Base-by-base conservation (phyloP, 2,888 invertebrate genomes). In the Adineta ricciae region DNA sequence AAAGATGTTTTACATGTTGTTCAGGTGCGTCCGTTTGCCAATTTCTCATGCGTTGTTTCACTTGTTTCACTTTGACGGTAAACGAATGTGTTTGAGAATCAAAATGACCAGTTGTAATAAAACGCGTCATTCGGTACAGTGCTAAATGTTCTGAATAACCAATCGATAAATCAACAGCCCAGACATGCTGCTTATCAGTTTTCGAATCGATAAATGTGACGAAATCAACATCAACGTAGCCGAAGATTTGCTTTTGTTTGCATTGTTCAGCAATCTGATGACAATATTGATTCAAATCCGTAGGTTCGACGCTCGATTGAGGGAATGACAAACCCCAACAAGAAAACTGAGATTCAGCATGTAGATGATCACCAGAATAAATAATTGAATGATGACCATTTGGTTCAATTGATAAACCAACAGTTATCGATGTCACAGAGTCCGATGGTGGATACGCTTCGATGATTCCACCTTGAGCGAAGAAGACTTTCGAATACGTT, bases 371-470 rank as follows among this genome's bases (percentile, higher is more conserved):
- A 1, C 90, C 90, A 86, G 88, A 87, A 38, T 87, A 88, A 24
- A 90, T 84, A 24, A 90, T 87, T 83, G 87, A 87, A n/a, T 88
- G 86, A 46, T 87, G 86, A 9, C 90, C 90, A 85, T 88, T 88
- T 2, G 90, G 90, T 84, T 90, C 90, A 72, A 90, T 90, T 83
- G 90, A 86, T 88, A 90, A 88, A 86, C 90, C 89, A 24, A 89
- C 90, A 0, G 90, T 88, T n/a, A 90, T 86, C 0, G 89, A 88
- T 3, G 90, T 90, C 85, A 90, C 88, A 86, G 89, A 89, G 78
- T 90, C 90, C 24, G 90, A 88, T 21, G 90, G 90, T 8, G 90
- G 90, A 86, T 89, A 89, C 1, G 90, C 90, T 86, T 90, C 90
- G 49, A 90, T 89, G 8, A 90, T 88, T 24, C 90, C 90, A 86